phyloP scores from a whole-genome alignment of 2,888 invertebrate genomes.

The Brenthis hecate region DNA sequence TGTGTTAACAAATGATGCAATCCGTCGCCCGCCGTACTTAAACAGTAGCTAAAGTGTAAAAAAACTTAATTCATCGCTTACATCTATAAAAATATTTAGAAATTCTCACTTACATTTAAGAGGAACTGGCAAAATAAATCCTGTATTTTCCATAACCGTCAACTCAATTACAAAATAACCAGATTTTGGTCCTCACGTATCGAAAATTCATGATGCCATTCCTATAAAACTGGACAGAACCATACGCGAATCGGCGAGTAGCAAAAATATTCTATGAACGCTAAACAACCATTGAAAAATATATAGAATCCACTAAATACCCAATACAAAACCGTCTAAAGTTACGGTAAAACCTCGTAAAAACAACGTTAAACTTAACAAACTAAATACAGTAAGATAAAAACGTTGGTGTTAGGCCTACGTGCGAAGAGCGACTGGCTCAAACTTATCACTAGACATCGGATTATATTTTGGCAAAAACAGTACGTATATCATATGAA shows the following conservation, averaged over 20 bases:
- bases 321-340: slow-evolving; percentile 66
- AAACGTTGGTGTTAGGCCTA: slow-evolving; percentile 60
- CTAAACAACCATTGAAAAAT: slow-evolving; percentile 75
- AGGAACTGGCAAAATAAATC: slow-evolving; percentile 83
- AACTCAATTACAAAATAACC: slow-evolving; percentile 58
- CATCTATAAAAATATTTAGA: slow-evolving; percentile 79
- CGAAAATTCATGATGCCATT: slow-evolving; percentile 77
- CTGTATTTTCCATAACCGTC: slow-evolving; percentile 64
- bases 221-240: slow-evolving; percentile 74
- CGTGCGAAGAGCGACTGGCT: slow-evolving; percentile 48
- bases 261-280: slow-evolving; percentile 76
- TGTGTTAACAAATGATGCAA: background rate
- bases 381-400: slow-evolving; percentile 67
- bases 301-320: slow-evolving; percentile 76
- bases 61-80: slow-evolving; percentile 77
- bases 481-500: slow-evolving; percentile 15
- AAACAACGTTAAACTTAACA: slow-evolving; percentile 74
- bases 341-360: slow-evolving; percentile 65
- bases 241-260: slow-evolving; percentile 67
- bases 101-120: slow-evolving; percentile 81
- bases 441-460: slow-evolving; percentile 56
- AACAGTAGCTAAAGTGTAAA: slow-evolving; percentile 65
- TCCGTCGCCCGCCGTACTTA: slow-evolving; percentile 49
- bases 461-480: slow-evolving; percentile 18
- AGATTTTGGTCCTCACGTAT: slow-evolving; percentile 71